Percentiles rank a stretch among this genome's conserved stretches.
Conservation (phyloP, 2,113 vertebrate species). For the Sciurus niger region DNA sequence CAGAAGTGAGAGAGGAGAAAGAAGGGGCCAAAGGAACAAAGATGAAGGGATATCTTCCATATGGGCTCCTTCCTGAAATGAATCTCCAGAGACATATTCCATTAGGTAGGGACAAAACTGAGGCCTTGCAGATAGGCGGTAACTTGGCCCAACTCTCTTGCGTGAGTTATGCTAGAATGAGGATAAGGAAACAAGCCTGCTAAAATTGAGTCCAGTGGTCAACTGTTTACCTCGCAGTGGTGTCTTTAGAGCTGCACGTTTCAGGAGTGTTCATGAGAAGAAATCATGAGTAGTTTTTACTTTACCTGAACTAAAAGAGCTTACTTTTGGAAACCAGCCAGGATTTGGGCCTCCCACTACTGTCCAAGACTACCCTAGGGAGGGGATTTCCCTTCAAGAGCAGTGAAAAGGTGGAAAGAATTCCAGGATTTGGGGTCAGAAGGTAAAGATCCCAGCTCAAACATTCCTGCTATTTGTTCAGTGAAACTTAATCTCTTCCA, state of each 20-base stretch:
- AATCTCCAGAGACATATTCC: not conserved
- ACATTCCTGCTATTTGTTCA: not conserved
- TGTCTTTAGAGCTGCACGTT: rapidly evolving
- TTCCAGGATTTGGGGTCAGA: not conserved
- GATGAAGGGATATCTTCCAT: rapidly evolving
- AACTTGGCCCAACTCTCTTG: not conserved
- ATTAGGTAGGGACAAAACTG: not conserved
- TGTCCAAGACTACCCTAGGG: not conserved
- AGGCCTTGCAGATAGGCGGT: not conserved
- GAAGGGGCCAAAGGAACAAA: rapidly evolving
- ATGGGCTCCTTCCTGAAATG: not conserved
- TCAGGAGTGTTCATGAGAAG: rapidly evolving
- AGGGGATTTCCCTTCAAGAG: not conserved
- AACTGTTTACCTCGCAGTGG: rapidly evolving
- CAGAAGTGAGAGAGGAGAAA: not conserved
- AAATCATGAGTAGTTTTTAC: rapidly evolving
- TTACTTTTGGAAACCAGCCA: not conserved
- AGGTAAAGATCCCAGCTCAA: not conserved
- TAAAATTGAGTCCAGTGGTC: rapidly evolving
- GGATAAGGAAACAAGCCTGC: not conserved
- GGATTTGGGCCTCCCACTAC: not conserved
- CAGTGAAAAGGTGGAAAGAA: too few species aligned
- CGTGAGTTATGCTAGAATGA: not conserved
- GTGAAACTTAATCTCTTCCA: rapidly evolving
- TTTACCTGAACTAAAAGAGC: too few species aligned